phyloP scores from a whole-genome alignment of 2,113 vertebrate genomes.

The Pelusios castaneus region DNA sequence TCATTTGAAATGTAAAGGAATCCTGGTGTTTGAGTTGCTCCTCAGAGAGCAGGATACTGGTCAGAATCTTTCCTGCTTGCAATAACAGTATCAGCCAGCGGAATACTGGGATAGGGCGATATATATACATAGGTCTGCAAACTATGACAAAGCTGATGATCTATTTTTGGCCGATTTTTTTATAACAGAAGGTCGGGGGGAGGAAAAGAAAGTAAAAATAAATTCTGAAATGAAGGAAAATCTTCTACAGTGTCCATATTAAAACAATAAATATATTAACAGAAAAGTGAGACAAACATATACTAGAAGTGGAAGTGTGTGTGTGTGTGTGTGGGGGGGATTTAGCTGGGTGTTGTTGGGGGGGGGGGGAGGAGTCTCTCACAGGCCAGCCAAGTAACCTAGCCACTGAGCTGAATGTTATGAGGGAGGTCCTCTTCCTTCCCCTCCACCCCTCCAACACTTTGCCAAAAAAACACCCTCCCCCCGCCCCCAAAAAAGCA shows the following conservation, averaged over 20 bases:
- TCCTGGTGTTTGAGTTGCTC: neutral
- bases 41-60: neutral
- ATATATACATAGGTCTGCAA: neutral
- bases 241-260: neutral
- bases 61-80: neutral
- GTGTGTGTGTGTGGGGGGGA: accelerated
- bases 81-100: neutral
- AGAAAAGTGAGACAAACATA: neutral
- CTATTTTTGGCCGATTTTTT: neutral
- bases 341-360: neutral
- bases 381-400: neutral
- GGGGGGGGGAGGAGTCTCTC: neutral
- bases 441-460: neutral
- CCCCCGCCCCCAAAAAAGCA: no score
- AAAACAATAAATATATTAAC: neutral
- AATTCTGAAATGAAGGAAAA: neutral
- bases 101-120: neutral
- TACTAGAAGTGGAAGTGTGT: no score
- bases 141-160: neutral
- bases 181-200: neutral
- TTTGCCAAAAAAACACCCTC: neutral
- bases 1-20: neutral
- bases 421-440: neutral
- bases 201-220: neutral
- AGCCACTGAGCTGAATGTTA: neutral